Conservation (phyloP, 2,113 vertebrate genomes). For the Rafetus swinhoei region DNA sequence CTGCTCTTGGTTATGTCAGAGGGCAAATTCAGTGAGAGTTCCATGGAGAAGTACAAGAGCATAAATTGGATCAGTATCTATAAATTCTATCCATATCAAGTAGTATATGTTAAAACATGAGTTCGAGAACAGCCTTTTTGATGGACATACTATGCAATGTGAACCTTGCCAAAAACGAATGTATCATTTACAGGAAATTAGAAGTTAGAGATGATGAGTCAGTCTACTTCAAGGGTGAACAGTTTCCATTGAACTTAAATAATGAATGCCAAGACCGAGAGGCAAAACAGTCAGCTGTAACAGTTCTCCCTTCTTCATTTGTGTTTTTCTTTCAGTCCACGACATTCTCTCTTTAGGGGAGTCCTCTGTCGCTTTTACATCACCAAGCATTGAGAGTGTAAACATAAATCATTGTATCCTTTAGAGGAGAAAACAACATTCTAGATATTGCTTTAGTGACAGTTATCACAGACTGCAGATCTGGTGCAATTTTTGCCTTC, state of each 20-base stretch:
- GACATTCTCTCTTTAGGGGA: neutral
- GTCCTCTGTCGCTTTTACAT: conserved; percentile 22
- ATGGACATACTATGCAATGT: conserved; percentile 51
- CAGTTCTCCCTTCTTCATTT: conserved; percentile 23
- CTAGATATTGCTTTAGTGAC: conserved; percentile 5
- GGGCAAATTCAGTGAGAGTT: neutral
- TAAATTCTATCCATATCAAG: conserved; percentile 23
- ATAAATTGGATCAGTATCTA: neutral
- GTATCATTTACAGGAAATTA: conserved; percentile 78
- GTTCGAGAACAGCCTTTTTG: conserved; percentile 55
- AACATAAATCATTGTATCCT: neutral
- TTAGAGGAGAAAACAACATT: neutral
- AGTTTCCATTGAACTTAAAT: conserved; percentile 79
- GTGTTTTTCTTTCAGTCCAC: neutral
- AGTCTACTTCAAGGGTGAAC: conserved; percentile 75
- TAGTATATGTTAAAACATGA: neutral
- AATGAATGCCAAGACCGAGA: conserved; percentile 74
- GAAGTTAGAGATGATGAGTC: conserved; percentile 80
- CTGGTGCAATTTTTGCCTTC: neutral
- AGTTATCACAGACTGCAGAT: neutral
- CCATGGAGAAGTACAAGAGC: neutral
- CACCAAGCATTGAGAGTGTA: neutral
- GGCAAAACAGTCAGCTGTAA: conserved; percentile 48
- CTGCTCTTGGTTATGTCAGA: neutral
- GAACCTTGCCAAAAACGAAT: conserved; percentile 75